Base-by-base conservation (phyloP, 2,113 vertebrate genomes). In the Callorhinus ursinus region DNA sequence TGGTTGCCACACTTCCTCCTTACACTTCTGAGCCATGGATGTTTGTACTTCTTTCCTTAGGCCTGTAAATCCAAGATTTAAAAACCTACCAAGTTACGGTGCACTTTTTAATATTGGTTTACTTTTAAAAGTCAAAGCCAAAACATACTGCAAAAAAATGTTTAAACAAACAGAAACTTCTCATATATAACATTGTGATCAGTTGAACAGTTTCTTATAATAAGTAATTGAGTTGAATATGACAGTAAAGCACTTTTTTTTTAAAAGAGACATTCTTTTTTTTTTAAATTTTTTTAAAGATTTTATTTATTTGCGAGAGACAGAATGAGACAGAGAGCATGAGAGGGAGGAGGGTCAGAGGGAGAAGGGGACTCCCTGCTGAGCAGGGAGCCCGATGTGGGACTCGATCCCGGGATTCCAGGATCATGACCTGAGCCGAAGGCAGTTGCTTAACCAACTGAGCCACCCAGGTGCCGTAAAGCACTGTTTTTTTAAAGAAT, bases 111-210 rank as follows among this genome's bases (percentile, higher is more conserved):
- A 12, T 65, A 86, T 36, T 42, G 53, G 22, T 14, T 92, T 90
- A 82, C 24, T 95, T 91, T 89, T 83, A 89, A 83, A 98, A 89
- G 61, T 59, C 33, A 95, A 89, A 90, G 18, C 4, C 59, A 88
- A 97, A 85, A 89, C 9, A 33, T 76, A 85, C 33, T 81, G 89
- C 42, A 3, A 74, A 55, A 80, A 80, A 82, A 5, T 7, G 7
- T 95, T 94, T 91, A 28, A 61, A 65, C 5, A 85, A 83, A 65
- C 11, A 67, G 33, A 82, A 82, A 77, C 11, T 74, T 96, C 36
- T 61, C 57, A 9, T 92, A 26, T 39, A 61, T 39, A 94, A 28
- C 33, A 80, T 55, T 72, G 76, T 94, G 12, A 42, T 7, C 15
- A 84, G n/a, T 28, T 92, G 21, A 84, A 93, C 31, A 79, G 39